These are phyloP conservation scores for Phengaris alcon DNA, from an alignment of 2,888 invertebrate species.

Conservation along the genomic window DNA sequence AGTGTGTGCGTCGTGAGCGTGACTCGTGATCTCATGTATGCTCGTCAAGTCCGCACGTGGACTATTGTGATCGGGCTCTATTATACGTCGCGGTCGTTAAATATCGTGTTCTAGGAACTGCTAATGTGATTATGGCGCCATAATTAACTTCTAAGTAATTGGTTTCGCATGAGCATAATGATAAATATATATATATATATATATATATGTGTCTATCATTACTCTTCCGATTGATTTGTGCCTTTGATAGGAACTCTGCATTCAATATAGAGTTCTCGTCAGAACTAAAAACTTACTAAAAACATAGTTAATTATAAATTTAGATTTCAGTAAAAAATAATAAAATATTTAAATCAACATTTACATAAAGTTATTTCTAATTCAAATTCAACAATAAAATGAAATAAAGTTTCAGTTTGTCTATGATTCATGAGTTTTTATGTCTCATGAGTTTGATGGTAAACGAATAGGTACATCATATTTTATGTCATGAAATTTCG, in stretches of 20 bases:
- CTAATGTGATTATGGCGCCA: neutral
- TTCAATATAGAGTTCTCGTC: neutral
- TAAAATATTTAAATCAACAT: too few species aligned
- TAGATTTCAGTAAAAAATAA: too few species aligned
- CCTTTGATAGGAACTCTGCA: neutral
- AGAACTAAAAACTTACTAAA: neutral
- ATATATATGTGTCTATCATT: neutral
- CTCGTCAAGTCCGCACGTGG: conserved; percentile 13
- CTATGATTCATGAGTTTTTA: too few species aligned
- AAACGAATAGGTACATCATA: neutral
- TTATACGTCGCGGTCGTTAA: neutral
- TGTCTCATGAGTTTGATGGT: neutral
- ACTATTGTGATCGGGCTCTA: conserved; percentile 18
- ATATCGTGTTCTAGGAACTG: conserved; percentile 10
- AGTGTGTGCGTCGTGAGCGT: neutral
- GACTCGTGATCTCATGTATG: neutral
- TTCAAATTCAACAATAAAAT: neutral
- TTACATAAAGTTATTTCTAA: too few species aligned
- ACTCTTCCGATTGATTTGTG: neutral
- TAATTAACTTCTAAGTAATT: conserved; percentile 10
- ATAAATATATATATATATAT: neutral
- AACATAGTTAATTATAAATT: neutral
- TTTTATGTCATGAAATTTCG: neutral
- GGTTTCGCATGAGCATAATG: neutral
- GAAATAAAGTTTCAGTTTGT: neutral